Evolutionary conservation across 2,888 invertebrate species (phyloP).

Genomic region (Caenorhabditis imperialis): DNA sequence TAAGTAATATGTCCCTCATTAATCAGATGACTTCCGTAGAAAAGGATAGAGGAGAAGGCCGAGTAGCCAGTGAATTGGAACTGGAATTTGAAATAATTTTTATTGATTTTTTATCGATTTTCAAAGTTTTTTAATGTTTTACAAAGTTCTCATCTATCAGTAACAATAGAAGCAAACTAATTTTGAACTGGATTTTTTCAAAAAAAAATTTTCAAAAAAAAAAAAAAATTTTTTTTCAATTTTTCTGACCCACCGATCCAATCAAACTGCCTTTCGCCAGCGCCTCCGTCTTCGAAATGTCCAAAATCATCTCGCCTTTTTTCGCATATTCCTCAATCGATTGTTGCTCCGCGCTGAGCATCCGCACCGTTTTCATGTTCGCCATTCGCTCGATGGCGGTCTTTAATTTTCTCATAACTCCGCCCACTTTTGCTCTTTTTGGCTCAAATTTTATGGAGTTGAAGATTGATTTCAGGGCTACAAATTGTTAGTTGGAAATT

Average conservation of each 20-base stretch:
- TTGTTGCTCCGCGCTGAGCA: constrained; percentile 88
- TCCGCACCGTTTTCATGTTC: constrained; percentile 92
- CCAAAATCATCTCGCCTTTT: constrained; percentile 85
- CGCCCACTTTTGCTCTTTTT: no score
- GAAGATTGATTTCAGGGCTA: no score
- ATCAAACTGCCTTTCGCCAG: constrained; percentile 90
- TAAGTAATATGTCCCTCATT: constrained; percentile 68
- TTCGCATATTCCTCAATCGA: constrained; percentile 85
- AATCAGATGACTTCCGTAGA: constrained; percentile 70
- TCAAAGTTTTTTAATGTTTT: no score
- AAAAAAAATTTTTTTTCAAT: no score
- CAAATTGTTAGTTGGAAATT: no score
- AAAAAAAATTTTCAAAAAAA: no score
- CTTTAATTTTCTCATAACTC: neutral
- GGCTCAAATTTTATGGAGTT: neutral
- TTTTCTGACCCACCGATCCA: constrained; percentile 83
- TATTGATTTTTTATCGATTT: no score
- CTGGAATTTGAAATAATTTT: constrained; percentile 25
- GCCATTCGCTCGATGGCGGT: constrained; percentile 84
- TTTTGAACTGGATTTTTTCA: neutral
- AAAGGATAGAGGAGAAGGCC: constrained; percentile 68
- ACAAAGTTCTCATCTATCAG: neutral
- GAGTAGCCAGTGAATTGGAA: constrained; percentile 71
- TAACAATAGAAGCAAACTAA: neutral
- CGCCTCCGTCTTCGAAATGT: constrained; percentile 87